phyloP scores from a whole-genome alignment of 2,888 invertebrate genomes.

The Hirtodrosophila alboralis region DNA sequence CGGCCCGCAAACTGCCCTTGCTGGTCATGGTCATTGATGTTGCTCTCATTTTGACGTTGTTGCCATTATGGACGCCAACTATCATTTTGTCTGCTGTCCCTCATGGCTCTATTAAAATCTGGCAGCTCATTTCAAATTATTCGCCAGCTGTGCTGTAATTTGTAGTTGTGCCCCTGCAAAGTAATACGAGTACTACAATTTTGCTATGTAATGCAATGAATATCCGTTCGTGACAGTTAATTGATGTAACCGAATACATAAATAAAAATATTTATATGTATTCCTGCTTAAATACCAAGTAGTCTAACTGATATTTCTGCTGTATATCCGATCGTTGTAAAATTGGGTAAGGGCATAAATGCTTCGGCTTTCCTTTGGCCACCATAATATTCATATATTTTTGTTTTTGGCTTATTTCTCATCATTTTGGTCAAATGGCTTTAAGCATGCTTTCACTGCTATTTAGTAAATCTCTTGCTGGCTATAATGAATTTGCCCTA shows the following conservation, averaged over 20 bases:
- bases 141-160: conserved; percentile 6
- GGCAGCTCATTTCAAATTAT: conserved; percentile 38
- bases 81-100: conserved; percentile 56
- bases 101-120: conserved; percentile 52
- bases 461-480: conserved; percentile 8
- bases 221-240: no score
- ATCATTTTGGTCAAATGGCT: conserved; percentile 26
- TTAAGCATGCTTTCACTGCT: conserved; percentile 25
- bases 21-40: conserved; percentile 52
- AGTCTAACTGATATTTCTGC: no score
- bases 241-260: no score
- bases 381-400: not conserved
- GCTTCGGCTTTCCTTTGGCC: not conserved
- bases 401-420: conserved; percentile 1
- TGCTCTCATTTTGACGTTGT: conserved; percentile 45
- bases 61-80: conserved; percentile 48
- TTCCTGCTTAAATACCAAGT: no score
- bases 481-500: conserved; percentile 20
- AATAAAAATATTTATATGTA: no score
- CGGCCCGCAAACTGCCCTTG: conserved; percentile 3
- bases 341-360: not conserved
- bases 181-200: conserved; percentile 11
- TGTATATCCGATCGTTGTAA: no score
- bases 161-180: no score
- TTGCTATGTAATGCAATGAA: not conserved